phyloP scores from a whole-genome alignment of 2,888 invertebrate genomes.

The Drosophila neonasuta region DNA sequence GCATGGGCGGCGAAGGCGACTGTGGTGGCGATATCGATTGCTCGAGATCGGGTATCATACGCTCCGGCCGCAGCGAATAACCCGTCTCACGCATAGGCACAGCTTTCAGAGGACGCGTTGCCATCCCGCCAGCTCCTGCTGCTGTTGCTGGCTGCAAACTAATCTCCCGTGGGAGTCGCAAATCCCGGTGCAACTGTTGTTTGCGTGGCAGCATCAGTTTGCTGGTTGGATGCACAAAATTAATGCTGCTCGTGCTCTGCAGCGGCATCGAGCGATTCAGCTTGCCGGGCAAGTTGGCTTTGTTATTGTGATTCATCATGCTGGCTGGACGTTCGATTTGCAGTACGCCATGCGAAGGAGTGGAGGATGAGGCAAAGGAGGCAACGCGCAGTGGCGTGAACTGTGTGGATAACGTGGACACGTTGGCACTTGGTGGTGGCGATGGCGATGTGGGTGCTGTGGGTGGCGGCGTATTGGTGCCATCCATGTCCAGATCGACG shows the following conservation, averaged over 20 bases:
- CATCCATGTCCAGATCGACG: constrained; percentile 58
- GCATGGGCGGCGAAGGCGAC: constrained; percentile 52
- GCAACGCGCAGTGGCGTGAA: constrained; percentile 73
- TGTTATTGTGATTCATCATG: constrained; percentile 28
- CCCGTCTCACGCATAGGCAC: constrained; percentile 72
- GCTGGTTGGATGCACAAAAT: constrained; percentile 61
- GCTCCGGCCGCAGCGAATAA: constrained; percentile 73
- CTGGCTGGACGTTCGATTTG: constrained; percentile 62
- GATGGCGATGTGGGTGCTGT: constrained; percentile 68
- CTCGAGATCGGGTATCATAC: constrained; percentile 74
- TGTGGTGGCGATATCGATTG: constrained; percentile 71
- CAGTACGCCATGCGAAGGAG: constrained; percentile 50
- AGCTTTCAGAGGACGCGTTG: constrained; percentile 62
- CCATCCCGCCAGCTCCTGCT: background rate
- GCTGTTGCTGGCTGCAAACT: constrained; percentile 55
- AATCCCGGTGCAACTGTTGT: constrained; percentile 32
- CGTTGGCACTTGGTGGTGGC: constrained; percentile 35
- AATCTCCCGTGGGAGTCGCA: constrained; percentile 63
- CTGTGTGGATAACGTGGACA: constrained; percentile 9
- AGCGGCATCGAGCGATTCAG: constrained; percentile 52
- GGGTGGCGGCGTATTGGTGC: constrained; percentile 65
- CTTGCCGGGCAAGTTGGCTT: constrained; percentile 28
- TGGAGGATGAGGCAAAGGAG: constrained; percentile 65
- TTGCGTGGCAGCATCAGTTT: constrained; percentile 70
- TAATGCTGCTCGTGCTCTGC: constrained; percentile 61